Evolutionary conservation across 2,113 vertebrate species (phyloP), one percentile per base, ranked within the genome.

Genomic region (Austrofundulus limnaeus): DNA sequence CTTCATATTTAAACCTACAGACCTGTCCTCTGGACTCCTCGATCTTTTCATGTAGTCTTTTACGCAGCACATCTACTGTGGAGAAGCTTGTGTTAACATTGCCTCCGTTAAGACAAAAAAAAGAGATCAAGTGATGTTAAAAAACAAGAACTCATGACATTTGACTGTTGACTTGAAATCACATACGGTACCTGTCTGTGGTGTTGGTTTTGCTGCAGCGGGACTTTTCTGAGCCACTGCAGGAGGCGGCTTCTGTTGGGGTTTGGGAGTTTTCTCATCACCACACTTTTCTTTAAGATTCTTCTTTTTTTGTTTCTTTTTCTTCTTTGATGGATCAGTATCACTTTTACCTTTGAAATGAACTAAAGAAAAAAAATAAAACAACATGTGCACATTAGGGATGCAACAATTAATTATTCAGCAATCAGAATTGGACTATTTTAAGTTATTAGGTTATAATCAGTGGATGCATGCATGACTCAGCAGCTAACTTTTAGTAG

Each of bases 41-140:
- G 2, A 98, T 98, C 90, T 96, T 98, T 59, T 98, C 94, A 0
- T 94, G 95, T 0, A 99, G 92, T 50, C 93, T 93, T 84, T 94
- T 92, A n/a, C 94, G 92, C 50, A 99, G 77, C 14, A 98, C 67
- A 50, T 92, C 93, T 17, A 97, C 86, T 2, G 95, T 88, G 7
- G 91, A 94, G 67, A 94, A 88, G 0, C 78, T 90, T 37, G 85
- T 19, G 11, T 58, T 81, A 0, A 34, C 24, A 52, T 41, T 78
- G 49, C 13, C 66, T 72, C 51, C 95, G 95, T 73, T 3, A 67
- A 56, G 60, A 65, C 8, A 50, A 17, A 12, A 47, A 42, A 43
- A 21, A 17, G 1, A 43, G 12, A 65, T 0, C 17, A 24, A 28
- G 6, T 20, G 14, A 38, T n/a, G 11, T 38, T n/a, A n/a, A n/a